These are phyloP conservation scores for Glaucomys volans DNA, from an alignment of 2,113 vertebrate genomes.

Conservation along the genomic window DNA sequence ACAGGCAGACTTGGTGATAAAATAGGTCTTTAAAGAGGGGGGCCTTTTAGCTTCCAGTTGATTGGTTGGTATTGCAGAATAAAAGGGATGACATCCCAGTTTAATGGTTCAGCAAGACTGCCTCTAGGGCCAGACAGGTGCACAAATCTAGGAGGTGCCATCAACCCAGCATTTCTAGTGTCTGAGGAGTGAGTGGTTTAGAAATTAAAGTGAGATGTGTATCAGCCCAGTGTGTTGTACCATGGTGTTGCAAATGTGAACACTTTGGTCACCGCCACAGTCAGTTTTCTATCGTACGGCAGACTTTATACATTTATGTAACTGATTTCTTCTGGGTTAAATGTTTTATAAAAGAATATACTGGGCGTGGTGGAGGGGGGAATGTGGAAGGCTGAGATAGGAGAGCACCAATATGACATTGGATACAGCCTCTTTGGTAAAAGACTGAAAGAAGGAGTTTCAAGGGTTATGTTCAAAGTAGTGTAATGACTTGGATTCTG, in stretches of 20 bases:
- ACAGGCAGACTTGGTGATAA: background rate
- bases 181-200: background rate
- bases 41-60: background rate
- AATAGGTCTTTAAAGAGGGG: background rate
- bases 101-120: background rate
- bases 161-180: background rate
- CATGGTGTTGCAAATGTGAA: background rate
- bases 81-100: background rate
- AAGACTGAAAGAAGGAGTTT: background rate
- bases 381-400: background rate
- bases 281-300: background rate
- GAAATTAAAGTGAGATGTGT: slow-evolving; percentile 48
- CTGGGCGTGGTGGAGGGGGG: background rate
- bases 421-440: background rate
- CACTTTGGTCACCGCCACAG: background rate
- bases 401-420: background rate
- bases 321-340: slow-evolving; percentile 28
- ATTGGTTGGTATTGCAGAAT: background rate
- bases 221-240: background rate
- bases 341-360: slow-evolving; percentile 11
- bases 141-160: background rate
- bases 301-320: slow-evolving; percentile 13
- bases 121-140: background rate
- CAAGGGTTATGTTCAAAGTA: slow-evolving; percentile 28
- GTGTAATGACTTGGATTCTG: background rate